Percentiles rank a stretch among this genome's conserved stretches.
Conservation (phyloP, 2,113 vertebrate genomes). For the Anolis sagrei region DNA sequence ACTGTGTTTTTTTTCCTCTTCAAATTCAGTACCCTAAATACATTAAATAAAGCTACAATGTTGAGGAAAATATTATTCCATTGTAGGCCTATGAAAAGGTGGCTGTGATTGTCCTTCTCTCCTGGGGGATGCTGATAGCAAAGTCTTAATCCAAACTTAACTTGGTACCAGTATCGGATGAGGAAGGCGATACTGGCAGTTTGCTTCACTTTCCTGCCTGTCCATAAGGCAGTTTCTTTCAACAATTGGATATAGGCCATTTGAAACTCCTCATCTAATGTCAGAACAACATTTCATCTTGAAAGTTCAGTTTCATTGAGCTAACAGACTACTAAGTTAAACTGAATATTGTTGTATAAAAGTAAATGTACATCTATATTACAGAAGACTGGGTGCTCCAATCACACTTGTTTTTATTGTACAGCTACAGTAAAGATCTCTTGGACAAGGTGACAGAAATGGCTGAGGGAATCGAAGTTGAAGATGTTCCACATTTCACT, state of each 20-base stretch:
- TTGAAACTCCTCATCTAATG: neutral
- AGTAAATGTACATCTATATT: too few species aligned
- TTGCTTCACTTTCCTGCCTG: neutral
- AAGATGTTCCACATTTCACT: conserved; percentile 86
- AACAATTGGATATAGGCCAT: neutral
- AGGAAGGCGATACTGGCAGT: neutral
- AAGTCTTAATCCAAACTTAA: neutral
- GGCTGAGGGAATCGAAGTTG: conserved; percentile 86
- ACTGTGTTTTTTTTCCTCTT: too few species aligned
- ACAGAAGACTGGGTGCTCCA: neutral
- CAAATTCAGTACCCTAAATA: too few species aligned
- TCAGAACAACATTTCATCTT: neutral
- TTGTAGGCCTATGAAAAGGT: too few species aligned
- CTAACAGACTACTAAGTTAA: too few species aligned
- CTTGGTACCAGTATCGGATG: neutral
- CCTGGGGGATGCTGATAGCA: too few species aligned
- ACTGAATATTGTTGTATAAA: too few species aligned
- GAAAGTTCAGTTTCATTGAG: neutral
- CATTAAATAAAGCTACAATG: too few species aligned
- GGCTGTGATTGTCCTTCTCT: too few species aligned
- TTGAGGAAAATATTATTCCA: too few species aligned
- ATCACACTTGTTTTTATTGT: conserved; percentile 45
- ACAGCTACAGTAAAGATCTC: conserved; percentile 83
- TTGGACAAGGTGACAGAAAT: conserved; percentile 87
- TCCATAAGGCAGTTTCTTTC: neutral